phyloP scores from a whole-genome alignment of 2,888 invertebrate genomes.

The Serrognathus titanus region DNA sequence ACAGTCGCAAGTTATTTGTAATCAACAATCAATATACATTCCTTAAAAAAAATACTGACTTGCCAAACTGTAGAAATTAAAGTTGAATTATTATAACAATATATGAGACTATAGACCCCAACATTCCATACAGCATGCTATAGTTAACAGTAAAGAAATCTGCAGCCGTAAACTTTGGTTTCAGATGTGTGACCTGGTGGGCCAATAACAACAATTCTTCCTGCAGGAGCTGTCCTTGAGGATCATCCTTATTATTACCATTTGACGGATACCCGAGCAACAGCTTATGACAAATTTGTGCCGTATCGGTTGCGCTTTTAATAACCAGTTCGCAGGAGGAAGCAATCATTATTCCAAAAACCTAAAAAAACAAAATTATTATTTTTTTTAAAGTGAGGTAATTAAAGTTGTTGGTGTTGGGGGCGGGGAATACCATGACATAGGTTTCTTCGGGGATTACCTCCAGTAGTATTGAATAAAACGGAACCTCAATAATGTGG shows the following conservation, averaged over 20 bases:
- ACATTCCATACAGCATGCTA: conserved; percentile 17
- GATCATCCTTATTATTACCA: neutral
- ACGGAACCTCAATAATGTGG: too few relatives aligned
- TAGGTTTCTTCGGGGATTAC: too few relatives aligned
- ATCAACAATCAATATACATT: neutral
- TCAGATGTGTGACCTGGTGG: conserved; percentile 5
- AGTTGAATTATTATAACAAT: conserved; percentile 21
- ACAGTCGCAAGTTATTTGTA: too few relatives aligned
- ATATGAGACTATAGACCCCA: conserved; percentile 20
- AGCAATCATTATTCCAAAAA: conserved; percentile 6
- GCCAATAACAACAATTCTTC: conserved; percentile 4
- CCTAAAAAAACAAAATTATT: conserved; percentile 1
- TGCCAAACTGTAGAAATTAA: neutral
- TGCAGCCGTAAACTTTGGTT: conserved; percentile 20
- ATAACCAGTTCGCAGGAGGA: conserved; percentile 5
- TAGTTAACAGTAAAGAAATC: conserved; percentile 22
- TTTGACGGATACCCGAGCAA: neutral
- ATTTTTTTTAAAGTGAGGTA: too few relatives aligned
- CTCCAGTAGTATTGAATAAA: too few relatives aligned
- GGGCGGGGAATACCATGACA: too few relatives aligned
- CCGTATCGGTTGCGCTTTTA: conserved; percentile 1
- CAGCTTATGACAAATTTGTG: conserved; percentile 9
- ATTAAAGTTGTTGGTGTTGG: too few relatives aligned
- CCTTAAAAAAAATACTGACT: neutral
- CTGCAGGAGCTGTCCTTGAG: neutral